Evolutionary conservation across 2,888 invertebrate species (phyloP), one percentile per base, ranked within the genome.

Genomic region (Physocephala rufipes): DNA sequence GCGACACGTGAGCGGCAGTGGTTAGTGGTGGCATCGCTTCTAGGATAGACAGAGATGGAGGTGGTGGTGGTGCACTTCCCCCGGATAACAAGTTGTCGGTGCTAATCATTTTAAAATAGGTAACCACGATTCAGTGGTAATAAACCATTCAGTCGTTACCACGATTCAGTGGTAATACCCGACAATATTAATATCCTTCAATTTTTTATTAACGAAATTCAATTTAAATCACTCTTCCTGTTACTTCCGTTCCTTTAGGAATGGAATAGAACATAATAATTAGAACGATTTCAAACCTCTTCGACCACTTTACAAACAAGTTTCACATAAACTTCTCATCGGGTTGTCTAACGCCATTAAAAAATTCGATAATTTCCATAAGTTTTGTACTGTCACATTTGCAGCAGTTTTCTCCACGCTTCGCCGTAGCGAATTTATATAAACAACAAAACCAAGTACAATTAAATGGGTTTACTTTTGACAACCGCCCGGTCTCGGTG

Each of bases 281-380:
- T 30, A 62, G n/a, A 64, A 36, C 45, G 72, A 77, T 69, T 78
- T 47, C 28, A 68, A 68, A 68, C 13, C n/a, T 36, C n/a, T 59
- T 19, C 58, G 26, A 36, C 5, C 26, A 21, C 67, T 12, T 24
- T 1, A n/a, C n/a, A 26, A 24, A 16, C 24, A 24, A 12, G 1
- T 26, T 28, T 16, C 55, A 73, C 76, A 76, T 55, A 55, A 70
- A 74, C 77, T 65, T 45, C 36, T 53, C 53, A 53, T 51, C 36
- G 66, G 74, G 71, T 59, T 67, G 49, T 66, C 64, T 30, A 73
- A 79, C 77, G 76, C 76, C 79, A 78, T 78, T 74, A 69, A 30
- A 30, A 73, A 70, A 75, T 73, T 76, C 73, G 74, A 73, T 77
- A 67, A 47, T 47, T 66, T 53, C 28, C 43, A 61, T 51, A 28